Conservation (phyloP, 2,113 vertebrate genomes). For the Phycodurus eques region DNA sequence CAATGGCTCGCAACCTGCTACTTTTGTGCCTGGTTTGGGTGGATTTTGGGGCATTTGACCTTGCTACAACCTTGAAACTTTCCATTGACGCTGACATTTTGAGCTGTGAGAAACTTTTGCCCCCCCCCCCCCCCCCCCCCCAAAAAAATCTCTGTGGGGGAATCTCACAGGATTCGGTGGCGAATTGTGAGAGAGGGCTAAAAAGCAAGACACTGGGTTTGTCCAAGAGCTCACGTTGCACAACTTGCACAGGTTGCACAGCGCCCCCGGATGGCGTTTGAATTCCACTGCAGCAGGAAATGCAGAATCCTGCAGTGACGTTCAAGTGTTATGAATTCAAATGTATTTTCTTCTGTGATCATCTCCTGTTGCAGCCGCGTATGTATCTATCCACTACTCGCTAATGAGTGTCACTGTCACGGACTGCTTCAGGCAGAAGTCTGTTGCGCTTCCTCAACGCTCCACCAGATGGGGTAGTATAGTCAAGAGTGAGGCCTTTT, state of each 20-base stretch:
- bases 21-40: background rate
- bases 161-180: background rate
- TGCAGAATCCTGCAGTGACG: background rate
- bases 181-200: background rate
- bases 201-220: background rate
- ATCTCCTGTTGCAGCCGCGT: background rate
- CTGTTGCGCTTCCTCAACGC: background rate
- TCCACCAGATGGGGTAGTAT: background rate
- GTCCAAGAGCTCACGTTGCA: background rate
- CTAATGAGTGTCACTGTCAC: background rate
- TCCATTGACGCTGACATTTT: background rate
- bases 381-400: background rate
- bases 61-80: background rate
- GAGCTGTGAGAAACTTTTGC: background rate
- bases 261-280: background rate
- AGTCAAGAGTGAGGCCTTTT: background rate
- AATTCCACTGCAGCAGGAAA: background rate
- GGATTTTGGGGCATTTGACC: background rate
- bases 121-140: no score
- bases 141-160: background rate
- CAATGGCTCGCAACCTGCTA: background rate
- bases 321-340: background rate
- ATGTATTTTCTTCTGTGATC: background rate
- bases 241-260: background rate
- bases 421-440: background rate